Evolutionary conservation across 1,140 invertebrate genomes (phyloP).

Genomic region (Trichogramma pretiosum): DNA sequence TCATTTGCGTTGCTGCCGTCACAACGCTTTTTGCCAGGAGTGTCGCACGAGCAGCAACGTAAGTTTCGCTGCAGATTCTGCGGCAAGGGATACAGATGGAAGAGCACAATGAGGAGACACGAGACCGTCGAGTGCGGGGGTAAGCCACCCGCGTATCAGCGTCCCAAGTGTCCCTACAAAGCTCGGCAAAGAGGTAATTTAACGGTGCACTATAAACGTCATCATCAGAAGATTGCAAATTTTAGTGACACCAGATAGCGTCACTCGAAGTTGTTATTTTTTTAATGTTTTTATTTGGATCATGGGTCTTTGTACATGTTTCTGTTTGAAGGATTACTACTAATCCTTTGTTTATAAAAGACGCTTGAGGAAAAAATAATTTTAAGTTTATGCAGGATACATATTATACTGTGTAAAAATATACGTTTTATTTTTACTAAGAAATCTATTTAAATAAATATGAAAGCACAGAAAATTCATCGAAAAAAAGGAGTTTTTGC

Average conservation of each 20-base stretch:
- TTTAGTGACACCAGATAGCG: constrained; percentile 26
- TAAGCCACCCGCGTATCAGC: constrained; percentile 71
- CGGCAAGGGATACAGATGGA: constrained; percentile 73
- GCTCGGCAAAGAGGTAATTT: constrained; percentile 72
- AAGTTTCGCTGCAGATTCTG: constrained; percentile 71
- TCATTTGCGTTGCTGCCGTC: constrained; percentile 43
- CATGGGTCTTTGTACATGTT: no score
- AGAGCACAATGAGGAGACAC: constrained; percentile 70
- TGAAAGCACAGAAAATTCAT: no score
- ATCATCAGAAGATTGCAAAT: constrained; percentile 47
- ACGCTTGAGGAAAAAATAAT: no score
- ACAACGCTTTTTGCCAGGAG: constrained; percentile 33
- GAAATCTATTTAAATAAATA: no score
- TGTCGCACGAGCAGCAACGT: constrained; percentile 51
- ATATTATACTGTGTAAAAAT: no score
- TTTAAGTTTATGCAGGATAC: no score
- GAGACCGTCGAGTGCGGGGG: constrained; percentile 81
- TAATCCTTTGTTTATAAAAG: no score
- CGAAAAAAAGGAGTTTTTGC: no score
- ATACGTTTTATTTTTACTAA: no score
- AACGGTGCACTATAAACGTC: constrained; percentile 70
- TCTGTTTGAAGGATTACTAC: background rate
- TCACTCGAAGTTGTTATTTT: background rate
- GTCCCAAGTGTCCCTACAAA: constrained; percentile 69
- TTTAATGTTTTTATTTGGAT: background rate